A percentile compares a stretch with the other conserved stretches of the same genome.
Evolutionary conservation across 2,888 invertebrate genomes (phyloP).

Genomic region (Willowsia nigromaculata): DNA sequence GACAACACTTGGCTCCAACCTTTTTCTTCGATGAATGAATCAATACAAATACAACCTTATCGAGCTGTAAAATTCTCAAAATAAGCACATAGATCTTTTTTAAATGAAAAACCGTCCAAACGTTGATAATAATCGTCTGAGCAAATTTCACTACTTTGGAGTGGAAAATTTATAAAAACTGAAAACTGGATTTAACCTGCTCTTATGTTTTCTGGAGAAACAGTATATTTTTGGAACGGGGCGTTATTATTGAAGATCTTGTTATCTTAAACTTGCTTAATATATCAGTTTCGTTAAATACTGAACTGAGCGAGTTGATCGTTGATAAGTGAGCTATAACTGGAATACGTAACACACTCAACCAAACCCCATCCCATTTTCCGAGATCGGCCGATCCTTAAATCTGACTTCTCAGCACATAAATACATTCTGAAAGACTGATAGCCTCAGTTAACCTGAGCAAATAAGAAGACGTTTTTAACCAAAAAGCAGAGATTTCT

Average conservation of each 20-base stretch:
- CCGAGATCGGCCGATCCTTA: slow-evolving; percentile 69
- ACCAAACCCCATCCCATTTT: slow-evolving; percentile 59
- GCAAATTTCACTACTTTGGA: slow-evolving; percentile 46
- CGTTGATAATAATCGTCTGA: slow-evolving; percentile 66
- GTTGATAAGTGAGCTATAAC: slow-evolving; percentile 62
- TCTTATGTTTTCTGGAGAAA: background rate
- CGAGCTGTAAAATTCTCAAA: background rate
- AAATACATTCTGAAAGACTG: slow-evolving; percentile 36
- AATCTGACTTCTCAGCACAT: slow-evolving; percentile 46
- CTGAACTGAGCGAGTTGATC: slow-evolving; percentile 12
- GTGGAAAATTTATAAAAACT: slow-evolving; percentile 73
- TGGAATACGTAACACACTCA: slow-evolving; percentile 40
- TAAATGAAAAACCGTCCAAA: slow-evolving; percentile 37
- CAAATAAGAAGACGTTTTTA: slow-evolving; percentile 63
- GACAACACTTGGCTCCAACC: slow-evolving; percentile 52
- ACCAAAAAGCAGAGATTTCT: slow-evolving; percentile 70
- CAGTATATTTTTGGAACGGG: slow-evolving; percentile 65
- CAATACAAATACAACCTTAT: background rate
- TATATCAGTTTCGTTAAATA: slow-evolving; percentile 21
- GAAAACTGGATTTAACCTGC: slow-evolving; percentile 62
- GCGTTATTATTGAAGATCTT: slow-evolving; percentile 28
- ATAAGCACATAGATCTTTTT: slow-evolving; percentile 16
- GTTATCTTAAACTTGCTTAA: slow-evolving; percentile 46
- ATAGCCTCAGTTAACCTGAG: slow-evolving; percentile 50
- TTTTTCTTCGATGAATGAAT: slow-evolving; percentile 56